Percentiles rank a stretch among this genome's conserved stretches.
Conservation (phyloP, 2,113 vertebrate species). For the Capreolus pygargus region DNA sequence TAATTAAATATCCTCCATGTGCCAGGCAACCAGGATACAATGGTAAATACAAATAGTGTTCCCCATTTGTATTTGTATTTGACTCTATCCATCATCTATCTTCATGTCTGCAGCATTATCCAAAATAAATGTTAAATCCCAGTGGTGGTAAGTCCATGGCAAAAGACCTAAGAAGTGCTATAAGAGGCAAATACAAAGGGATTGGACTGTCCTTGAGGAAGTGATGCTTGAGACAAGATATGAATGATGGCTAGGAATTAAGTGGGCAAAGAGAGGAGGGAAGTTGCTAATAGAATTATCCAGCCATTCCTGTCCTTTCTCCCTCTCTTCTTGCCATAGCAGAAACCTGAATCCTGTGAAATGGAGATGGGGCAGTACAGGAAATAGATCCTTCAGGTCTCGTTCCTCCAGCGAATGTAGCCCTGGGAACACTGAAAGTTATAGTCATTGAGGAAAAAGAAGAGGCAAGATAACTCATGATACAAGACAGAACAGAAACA, state of each 20-base stretch:
- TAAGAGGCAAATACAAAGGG: not conserved
- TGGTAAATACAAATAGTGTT: not conserved
- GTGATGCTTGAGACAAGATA: not conserved
- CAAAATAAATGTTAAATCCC: not conserved
- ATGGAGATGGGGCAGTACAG: not conserved
- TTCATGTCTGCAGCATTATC: not conserved
- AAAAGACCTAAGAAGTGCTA: not conserved
- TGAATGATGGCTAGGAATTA: not conserved
- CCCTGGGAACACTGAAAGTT: not conserved
- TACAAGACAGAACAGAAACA: not conserved
- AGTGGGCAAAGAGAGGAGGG: not conserved
- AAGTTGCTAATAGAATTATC: not conserved
- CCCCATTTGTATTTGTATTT: not conserved
- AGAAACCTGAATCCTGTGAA: constrained; percentile 40
- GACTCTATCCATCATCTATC: not conserved
- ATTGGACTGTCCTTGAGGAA: not conserved
- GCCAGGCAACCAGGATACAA: not conserved
- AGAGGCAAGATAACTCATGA: not conserved
- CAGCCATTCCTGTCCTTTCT: not conserved
- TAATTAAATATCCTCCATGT: not conserved
- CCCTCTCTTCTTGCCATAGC: not conserved
- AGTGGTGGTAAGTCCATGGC: not conserved
- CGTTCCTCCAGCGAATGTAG: not conserved
- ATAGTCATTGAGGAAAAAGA: constrained; percentile 21
- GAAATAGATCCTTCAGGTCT: not conserved